phyloP scores from a whole-genome alignment of 1,140 invertebrate genomes.

The Euwallacea fornicatus region DNA sequence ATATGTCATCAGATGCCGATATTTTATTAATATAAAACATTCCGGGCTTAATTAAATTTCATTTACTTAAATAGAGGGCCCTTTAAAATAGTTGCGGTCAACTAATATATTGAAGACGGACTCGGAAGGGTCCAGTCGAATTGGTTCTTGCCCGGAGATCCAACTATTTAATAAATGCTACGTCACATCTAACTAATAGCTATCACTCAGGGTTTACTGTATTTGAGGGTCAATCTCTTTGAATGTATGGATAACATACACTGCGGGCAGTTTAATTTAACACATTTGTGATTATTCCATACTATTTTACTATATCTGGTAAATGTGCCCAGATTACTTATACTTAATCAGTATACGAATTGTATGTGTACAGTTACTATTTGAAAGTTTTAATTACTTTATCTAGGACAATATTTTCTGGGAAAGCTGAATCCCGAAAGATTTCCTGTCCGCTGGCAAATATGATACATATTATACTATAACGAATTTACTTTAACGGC shows the following conservation, averaged over 20 bases:
- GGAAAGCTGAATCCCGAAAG: neutral
- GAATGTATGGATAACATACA: no score
- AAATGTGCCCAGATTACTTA: no score
- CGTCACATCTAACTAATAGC: constrained; percentile 1
- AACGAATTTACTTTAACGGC: neutral
- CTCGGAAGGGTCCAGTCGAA: constrained; percentile 3
- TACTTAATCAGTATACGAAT: no score
- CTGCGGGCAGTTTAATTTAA: no score
- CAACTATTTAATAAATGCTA: constrained; percentile 1
- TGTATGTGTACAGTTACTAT: no score
- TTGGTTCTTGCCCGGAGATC: neutral
- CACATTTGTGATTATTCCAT: no score
- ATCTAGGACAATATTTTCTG: neutral
- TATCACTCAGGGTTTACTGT: no score
- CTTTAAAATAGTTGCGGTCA: constrained; percentile 18
- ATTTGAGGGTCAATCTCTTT: no score
- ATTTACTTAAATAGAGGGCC: constrained; percentile 23
- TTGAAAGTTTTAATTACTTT: neutral
- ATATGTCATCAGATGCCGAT: constrained; percentile 25
- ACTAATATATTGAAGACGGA: constrained; percentile 22
- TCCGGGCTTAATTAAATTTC: constrained; percentile 31
- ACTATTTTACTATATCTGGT: no score
- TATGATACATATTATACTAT: neutral
- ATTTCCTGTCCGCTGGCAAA: neutral
- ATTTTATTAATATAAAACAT: constrained; percentile 33